Evolutionary conservation across 2,797 vertebrate species (phyloP), one percentile per base, ranked within the genome.

Genomic region (Leptoclinus maculatus): DNA sequence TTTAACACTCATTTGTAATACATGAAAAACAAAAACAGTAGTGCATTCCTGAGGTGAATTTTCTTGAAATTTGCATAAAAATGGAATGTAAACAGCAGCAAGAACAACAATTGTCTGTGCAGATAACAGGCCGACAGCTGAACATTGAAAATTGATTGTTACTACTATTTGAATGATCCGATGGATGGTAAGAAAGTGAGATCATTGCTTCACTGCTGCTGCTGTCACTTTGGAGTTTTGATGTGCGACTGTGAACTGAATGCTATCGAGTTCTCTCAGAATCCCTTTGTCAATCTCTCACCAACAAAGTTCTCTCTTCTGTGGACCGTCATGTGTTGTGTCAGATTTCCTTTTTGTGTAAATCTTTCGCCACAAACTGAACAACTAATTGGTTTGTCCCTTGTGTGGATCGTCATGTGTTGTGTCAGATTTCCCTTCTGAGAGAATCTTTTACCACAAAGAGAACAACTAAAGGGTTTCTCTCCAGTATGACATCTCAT

Each of bases 281-380:
- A 19, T 11, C 14, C 16, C 9, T 29, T 45, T 10, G 63, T 65
- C 43, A 10, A 3, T 34, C 19, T 58, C 23, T 66, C 53, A 32
- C 39, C 75, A 27, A 7, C 38, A 71, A 3, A 25, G 4, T 21
- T 71, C 2, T 80, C 79, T 7, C 79, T 27, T 2, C 34, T 66
- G 66, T 80, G 78, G n/a, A 80, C 78, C 0, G 78, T 80, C 72
- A 80, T 66, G 60, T 80, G 78, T 36, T 80, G 78, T 5, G 78
- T 80, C 34, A 80, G 53, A 38, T 80, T 75, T 54, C 78, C 78
- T 54, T 45, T 59, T 1, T 80, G 78, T 9, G 66, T n/a, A 25
- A 81, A 76, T 41, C 19, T 39, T 27, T 80, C 73, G 0, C 79
- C 79, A 27, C 79, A 80, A 12, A 76, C 66, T 3, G 79, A 56